Evolutionary conservation across 2,797 vertebrate genomes (phyloP).

Genomic region (Philypnodon macrostomus): DNA sequence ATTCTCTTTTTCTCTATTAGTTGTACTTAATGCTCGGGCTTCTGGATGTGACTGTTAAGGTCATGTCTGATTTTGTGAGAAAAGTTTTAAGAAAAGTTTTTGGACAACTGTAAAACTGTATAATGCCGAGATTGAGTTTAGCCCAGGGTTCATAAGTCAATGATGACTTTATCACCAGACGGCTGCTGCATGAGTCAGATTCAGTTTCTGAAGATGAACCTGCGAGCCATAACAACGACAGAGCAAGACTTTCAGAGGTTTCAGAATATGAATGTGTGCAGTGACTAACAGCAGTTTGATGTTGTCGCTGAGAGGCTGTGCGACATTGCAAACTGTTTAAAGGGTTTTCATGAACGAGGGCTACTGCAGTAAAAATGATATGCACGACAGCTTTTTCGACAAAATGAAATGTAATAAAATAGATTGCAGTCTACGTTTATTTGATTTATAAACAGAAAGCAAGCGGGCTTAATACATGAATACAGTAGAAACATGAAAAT

Average conservation of each 20-base stretch:
- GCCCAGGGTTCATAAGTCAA: constrained; percentile 40
- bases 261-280: constrained; percentile 8
- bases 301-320: neutral
- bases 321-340: neutral
- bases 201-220: constrained; percentile 27
- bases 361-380: constrained; percentile 9
- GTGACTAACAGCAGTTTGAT: neutral
- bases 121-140: constrained; percentile 25
- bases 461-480: no score
- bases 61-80: neutral
- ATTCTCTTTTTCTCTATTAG: no score
- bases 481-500: no score
- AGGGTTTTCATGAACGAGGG: neutral
- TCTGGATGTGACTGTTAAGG: neutral
- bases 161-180: constrained; percentile 26
- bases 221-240: constrained; percentile 15
- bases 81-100: neutral
- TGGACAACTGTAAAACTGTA: constrained; percentile 29
- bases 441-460: no score
- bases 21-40: no score
- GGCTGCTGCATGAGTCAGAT: constrained; percentile 17
- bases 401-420: no score
- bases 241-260: constrained; percentile 10
- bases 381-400: no score
- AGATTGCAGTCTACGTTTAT: no score